These are phyloP conservation scores for Drosophila meridionalis DNA, from an alignment of 2,888 invertebrate genomes.

Conservation along the genomic window DNA sequence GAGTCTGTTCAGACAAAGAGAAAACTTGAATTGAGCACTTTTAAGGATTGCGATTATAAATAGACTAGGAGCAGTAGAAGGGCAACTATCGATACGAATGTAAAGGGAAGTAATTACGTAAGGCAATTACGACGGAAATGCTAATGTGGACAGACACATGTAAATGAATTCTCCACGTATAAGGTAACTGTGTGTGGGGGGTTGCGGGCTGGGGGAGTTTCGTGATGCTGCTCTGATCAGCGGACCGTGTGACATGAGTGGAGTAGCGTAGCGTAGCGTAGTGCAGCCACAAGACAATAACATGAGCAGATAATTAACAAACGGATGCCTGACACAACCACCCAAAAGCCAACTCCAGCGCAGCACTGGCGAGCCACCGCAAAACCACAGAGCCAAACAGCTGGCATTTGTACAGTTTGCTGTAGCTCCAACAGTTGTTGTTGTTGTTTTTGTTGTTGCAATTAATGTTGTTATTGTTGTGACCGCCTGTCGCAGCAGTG, in stretches of 20 bases:
- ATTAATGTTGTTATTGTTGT: slow-evolving; percentile 3
- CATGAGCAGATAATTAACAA: slow-evolving; percentile 55
- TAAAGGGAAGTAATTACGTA: slow-evolving; percentile 1
- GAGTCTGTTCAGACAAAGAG: not conserved
- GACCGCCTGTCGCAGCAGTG: slow-evolving; percentile 13
- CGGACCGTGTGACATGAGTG: not conserved
- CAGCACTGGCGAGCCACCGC: slow-evolving; percentile 19
- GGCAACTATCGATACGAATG: not conserved
- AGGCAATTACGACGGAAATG: slow-evolving; percentile 1
- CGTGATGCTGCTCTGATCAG: slow-evolving; percentile 2
- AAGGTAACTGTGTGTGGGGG: not conserved
- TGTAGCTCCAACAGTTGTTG: slow-evolving; percentile 3
- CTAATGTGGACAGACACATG: not conserved
- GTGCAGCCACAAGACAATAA: slow-evolving; percentile 23
- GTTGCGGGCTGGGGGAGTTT: not conserved
- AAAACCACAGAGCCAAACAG: slow-evolving; percentile 9
- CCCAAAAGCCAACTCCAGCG: slow-evolving; percentile 13
- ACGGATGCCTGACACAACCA: slow-evolving; percentile 20
- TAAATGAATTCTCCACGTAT: not conserved
- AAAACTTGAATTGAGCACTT: not conserved
- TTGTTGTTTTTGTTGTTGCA: slow-evolving; percentile 1
- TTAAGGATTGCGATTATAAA: not conserved
- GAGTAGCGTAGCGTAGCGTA: not conserved
- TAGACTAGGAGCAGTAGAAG: not conserved
- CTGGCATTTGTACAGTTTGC: slow-evolving; percentile 10